Evolutionary conservation across 2,888 invertebrate species (phyloP), one percentile per base, ranked within the genome.

Genomic region (Hirtodrosophila alboralis): DNA sequence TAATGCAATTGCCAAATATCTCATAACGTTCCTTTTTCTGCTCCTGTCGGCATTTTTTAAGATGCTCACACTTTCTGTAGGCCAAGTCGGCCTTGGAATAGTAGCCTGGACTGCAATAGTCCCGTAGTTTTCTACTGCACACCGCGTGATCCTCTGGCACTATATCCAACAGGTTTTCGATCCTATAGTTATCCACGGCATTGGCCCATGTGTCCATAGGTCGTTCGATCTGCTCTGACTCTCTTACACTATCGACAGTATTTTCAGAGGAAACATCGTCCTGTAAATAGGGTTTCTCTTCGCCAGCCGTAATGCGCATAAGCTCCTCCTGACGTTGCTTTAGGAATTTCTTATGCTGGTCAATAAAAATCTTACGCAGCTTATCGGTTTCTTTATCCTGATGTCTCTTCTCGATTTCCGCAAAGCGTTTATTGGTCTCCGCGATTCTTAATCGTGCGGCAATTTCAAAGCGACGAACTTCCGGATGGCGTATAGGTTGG

Each of bases 251-350:
- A 61, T 88, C 84, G n/a, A n/a, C n/a, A n/a, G n/a, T n/a, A 2
- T 79, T 64, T 52, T 87, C 87, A 70, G 90, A 90, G 58, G 67
- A 75, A n/a, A 85, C 78, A 52, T 90, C 89, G 3, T 89, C 88
- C 1, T 73, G 57, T 0, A 87, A 68, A 10, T 66, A 51, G 0
- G 54, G 51, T 21, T 78, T 58, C 0, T 48, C 65, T 1, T 48
- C 31, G 16, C 78, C 80, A 1, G 57, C 59, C 3, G 56, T 7
- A 8, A 66, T 36, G 1, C 51, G 54, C 40, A 74, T 34, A 2
- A 45, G 28, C 26, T 80, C 75, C 1, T 14, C 27, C 0, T 49
- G 36, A 0, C 61, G 62, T 9, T 23, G 41, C 26, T 56, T 30
- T 0, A 60, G 34, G 18, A 62, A 63, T 27, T 78, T 66, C 0